Conservation (phyloP, 2,888 invertebrate species). For the Idaea straminata region DNA sequence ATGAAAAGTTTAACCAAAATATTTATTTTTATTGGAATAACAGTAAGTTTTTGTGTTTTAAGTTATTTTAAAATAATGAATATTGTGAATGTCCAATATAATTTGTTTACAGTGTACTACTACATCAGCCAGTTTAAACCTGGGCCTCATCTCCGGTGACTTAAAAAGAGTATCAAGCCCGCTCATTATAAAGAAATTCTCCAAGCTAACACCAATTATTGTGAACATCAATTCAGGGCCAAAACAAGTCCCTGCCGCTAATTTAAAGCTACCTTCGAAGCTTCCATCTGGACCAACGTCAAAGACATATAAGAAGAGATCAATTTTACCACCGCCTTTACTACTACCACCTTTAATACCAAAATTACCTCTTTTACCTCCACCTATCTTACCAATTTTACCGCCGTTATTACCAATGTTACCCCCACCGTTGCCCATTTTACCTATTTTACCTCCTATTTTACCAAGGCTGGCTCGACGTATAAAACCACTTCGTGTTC, state of each 20-base stretch:
- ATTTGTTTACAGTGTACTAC: neutral
- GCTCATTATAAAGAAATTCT: slow-evolving; percentile 40
- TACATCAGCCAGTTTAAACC: slow-evolving; percentile 30
- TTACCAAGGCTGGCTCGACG: slow-evolving; percentile 23
- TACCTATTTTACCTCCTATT: slow-evolving; percentile 26
- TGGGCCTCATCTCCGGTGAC: slow-evolving; percentile 51
- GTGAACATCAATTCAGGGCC: slow-evolving; percentile 45
- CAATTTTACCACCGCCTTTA: slow-evolving; percentile 28
- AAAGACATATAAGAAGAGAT: slow-evolving; percentile 12
- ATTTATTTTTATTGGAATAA: neutral
- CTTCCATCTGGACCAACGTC: slow-evolving; percentile 25
- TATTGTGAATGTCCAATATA: neutral
- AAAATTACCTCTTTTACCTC: slow-evolving; percentile 26
- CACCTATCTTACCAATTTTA: slow-evolving; percentile 24
- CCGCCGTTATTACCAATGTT: slow-evolving; percentile 28
- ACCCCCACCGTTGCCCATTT: slow-evolving; percentile 19
- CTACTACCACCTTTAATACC: slow-evolving; percentile 31
- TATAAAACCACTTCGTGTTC: slow-evolving; percentile 38
- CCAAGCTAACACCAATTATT: slow-evolving; percentile 46
- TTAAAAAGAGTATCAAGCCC: slow-evolving; percentile 42
- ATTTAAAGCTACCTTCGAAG: slow-evolving; percentile 33
- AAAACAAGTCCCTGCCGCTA: slow-evolving; percentile 21
- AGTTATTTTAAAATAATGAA: neutral
- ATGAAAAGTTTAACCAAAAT: neutral
- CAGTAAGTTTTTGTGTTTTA: neutral